Percentiles rank a stretch among this genome's conserved stretches.
These are phyloP conservation scores for Spilosoma lubricipeda DNA, from an alignment of 2,888 invertebrate genomes.

Conservation along the genomic window DNA sequence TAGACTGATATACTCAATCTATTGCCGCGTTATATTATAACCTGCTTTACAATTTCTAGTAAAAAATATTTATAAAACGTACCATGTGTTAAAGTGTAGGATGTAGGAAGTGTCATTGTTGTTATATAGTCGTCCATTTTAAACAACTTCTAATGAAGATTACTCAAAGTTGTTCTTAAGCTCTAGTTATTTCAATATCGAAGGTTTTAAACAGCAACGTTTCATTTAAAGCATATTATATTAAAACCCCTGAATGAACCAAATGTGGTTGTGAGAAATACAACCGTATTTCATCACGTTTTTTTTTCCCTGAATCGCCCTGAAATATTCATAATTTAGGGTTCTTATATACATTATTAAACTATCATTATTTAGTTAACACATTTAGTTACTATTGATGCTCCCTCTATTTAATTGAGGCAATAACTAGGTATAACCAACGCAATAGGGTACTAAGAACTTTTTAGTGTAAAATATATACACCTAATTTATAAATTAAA, in stretches of 20 bases:
- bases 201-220: conserved; percentile 17
- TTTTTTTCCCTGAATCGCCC: conserved; percentile 40
- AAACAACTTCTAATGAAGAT: conserved; percentile 44
- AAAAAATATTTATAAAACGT: conserved; percentile 40
- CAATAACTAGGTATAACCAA: conserved; percentile 73
- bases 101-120: conserved; percentile 55
- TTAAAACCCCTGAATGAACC: conserved; percentile 32
- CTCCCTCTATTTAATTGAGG: conserved; percentile 68
- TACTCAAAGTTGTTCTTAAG: conserved; percentile 17
- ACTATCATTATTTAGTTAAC: conserved; percentile 29
- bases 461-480: conserved; percentile 55
- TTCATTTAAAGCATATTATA: conserved; percentile 30
- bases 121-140: conserved; percentile 59
- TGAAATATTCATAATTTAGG: conserved; percentile 57
- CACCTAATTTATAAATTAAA: conserved; percentile 43
- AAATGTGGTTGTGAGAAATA: conserved; percentile 60
- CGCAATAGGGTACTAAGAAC: conserved; percentile 64
- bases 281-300: conserved; percentile 54
- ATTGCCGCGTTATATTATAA: conserved; percentile 60
- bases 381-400: conserved; percentile 57
- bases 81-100: conserved; percentile 49
- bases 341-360: conserved; percentile 58
- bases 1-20: conserved; percentile 70
- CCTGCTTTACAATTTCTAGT: conserved; percentile 63
- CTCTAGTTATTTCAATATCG: conserved; percentile 19